A percentile compares a stretch with the other conserved stretches of the same genome.
Evolutionary conservation across 2,888 invertebrate species (phyloP).

Genomic region (Pammene aurita): DNA sequence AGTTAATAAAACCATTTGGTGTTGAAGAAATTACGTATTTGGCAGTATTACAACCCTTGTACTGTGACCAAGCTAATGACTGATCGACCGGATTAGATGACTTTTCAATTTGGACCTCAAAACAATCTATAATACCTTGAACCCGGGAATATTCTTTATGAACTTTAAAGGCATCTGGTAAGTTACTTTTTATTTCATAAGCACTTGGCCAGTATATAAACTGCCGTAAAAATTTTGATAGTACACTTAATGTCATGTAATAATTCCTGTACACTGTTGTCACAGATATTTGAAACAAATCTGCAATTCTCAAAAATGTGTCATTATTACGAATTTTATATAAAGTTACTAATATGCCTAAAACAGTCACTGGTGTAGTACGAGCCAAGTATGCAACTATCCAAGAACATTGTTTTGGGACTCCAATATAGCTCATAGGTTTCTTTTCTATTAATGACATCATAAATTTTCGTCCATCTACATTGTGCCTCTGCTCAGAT

Average conservation of each 20-base stretch:
- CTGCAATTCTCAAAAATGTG: too few relatives aligned
- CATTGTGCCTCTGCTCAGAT: not conserved
- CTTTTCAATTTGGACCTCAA: not conserved
- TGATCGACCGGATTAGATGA: not conserved
- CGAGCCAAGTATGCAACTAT: too few relatives aligned
- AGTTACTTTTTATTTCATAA: not conserved
- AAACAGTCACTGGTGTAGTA: too few relatives aligned
- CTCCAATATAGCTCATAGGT: not conserved
- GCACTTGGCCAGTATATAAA: conserved; percentile 1
- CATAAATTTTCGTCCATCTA: not conserved
- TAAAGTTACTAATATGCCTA: too few relatives aligned
- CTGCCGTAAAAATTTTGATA: not conserved
- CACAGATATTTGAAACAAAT: too few relatives aligned
- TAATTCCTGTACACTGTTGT: too few relatives aligned
- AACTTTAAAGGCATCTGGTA: not conserved
- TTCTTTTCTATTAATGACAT: conserved; percentile 1
- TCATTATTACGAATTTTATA: too few relatives aligned
- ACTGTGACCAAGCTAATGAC: not conserved
- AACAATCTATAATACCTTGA: not conserved
- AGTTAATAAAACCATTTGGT: conserved; percentile 17
- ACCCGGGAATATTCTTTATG: not conserved
- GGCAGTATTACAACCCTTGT: too few relatives aligned
- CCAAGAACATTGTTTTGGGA: too few relatives aligned
- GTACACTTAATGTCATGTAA: too few relatives aligned
- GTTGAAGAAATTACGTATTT: not conserved